phyloP scores from a whole-genome alignment of 2,888 invertebrate species.

The Melipona beecheii region DNA sequence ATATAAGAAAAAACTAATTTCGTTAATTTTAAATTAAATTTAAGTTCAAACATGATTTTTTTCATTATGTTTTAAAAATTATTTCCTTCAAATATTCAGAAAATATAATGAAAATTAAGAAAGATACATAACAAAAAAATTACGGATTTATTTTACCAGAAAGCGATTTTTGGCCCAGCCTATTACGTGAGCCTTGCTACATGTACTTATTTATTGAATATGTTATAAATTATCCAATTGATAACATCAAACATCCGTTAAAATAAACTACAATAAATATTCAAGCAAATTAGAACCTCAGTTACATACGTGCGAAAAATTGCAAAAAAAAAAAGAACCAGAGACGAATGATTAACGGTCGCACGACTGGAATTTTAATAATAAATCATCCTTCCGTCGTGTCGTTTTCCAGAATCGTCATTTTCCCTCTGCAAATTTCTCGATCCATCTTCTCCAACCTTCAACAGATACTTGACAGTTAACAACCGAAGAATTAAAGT shows the following conservation, averaged over 20 bases:
- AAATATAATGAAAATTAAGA: no score
- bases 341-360: not conserved
- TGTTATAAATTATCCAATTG: not conserved
- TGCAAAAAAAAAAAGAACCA: slow-evolving; percentile 2
- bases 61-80: no score
- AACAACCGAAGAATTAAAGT: not conserved
- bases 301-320: not conserved
- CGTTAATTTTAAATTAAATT: no score
- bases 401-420: not conserved
- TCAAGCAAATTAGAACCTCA: slow-evolving; percentile 4
- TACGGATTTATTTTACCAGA: no score
- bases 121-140: no score
- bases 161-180: no score
- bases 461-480: not conserved
- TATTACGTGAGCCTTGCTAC: no score
- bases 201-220: not conserved
- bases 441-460: not conserved
- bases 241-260: not conserved
- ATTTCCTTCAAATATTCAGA: no score
- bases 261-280: not conserved
- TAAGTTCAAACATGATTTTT: no score
- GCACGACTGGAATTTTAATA: slow-evolving; percentile 3
- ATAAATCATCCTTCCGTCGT: slow-evolving; percentile 1
- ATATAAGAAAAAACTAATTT: no score
- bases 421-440: not conserved